phyloP scores from a whole-genome alignment of 2,888 invertebrate genomes.

The Sesia bembeciformis region DNA sequence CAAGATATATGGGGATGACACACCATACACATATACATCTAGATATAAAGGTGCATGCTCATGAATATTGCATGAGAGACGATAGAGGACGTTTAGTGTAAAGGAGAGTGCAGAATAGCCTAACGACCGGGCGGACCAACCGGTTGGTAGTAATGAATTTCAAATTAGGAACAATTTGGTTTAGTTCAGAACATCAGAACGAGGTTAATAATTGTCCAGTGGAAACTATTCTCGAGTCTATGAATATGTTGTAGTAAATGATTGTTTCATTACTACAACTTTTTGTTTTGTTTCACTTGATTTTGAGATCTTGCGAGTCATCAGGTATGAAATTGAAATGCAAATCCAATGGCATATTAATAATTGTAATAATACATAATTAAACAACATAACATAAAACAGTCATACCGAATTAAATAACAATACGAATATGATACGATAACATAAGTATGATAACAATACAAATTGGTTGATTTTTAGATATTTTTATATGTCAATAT shows the following conservation, averaged over 20 bases:
- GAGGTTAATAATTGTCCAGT: background rate
- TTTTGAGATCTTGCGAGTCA: no score
- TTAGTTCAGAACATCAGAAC: background rate
- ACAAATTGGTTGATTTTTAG: no score
- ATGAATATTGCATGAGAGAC: constrained; percentile 57
- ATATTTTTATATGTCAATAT: no score
- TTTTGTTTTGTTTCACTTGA: no score
- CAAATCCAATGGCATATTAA: no score
- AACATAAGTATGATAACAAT: no score
- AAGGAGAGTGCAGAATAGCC: constrained; percentile 16
- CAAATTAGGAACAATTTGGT: background rate
- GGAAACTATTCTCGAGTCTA: background rate
- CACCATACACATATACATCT: constrained; percentile 1
- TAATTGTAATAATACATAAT: no score
- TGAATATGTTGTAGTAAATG: background rate
- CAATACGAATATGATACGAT: no score
- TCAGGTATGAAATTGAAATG: no score
- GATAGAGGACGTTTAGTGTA: constrained; percentile 35
- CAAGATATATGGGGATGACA: constrained; percentile 2
- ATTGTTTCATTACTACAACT: no score
- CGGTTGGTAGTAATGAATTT: background rate
- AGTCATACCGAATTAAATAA: no score
- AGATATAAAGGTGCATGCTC: constrained; percentile 23
- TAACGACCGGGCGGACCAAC: background rate
- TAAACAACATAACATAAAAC: no score